A percentile compares a stretch with the other conserved stretches of the same genome.
These are phyloP conservation scores for Ptilodon capucinus DNA, from an alignment of 2,888 invertebrate species.

Conservation along the genomic window DNA sequence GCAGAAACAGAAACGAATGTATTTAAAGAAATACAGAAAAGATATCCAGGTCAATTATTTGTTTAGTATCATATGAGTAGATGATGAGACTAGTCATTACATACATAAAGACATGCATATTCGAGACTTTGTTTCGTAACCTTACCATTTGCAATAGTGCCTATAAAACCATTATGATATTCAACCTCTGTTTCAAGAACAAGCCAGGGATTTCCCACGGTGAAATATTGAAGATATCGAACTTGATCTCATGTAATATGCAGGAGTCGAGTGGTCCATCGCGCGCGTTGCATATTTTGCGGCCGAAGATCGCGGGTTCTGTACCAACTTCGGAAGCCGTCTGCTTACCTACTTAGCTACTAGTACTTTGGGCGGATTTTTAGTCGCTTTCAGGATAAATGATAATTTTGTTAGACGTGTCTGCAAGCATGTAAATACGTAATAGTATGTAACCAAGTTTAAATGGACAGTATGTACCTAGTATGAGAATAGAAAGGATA, in stretches of 20 bases:
- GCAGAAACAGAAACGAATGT: too few species aligned
- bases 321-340: conserved; percentile 48
- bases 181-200: conserved; percentile 31
- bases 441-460: too few species aligned
- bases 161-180: too few species aligned
- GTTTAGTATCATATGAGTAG: too few species aligned
- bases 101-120: too few species aligned
- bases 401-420: conserved; percentile 11
- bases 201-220: conserved; percentile 54
- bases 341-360: conserved; percentile 28
- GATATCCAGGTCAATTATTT: too few species aligned
- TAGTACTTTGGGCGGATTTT: conserved; percentile 17
- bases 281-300: conserved; percentile 64
- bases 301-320: conserved; percentile 47
- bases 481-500: too few species aligned
- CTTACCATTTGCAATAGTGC: too few species aligned
- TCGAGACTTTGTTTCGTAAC: too few species aligned
- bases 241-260: conserved; percentile 77
- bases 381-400: conserved; percentile 4
- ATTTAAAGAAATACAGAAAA: too few species aligned
- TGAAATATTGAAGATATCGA: conserved; percentile 75
- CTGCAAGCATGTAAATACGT: background rate
- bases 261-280: conserved; percentile 48
- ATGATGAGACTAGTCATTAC: too few species aligned
- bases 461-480: too few species aligned